phyloP scores from a whole-genome alignment of 2,113 vertebrate species.

The Prunella himalayana region DNA sequence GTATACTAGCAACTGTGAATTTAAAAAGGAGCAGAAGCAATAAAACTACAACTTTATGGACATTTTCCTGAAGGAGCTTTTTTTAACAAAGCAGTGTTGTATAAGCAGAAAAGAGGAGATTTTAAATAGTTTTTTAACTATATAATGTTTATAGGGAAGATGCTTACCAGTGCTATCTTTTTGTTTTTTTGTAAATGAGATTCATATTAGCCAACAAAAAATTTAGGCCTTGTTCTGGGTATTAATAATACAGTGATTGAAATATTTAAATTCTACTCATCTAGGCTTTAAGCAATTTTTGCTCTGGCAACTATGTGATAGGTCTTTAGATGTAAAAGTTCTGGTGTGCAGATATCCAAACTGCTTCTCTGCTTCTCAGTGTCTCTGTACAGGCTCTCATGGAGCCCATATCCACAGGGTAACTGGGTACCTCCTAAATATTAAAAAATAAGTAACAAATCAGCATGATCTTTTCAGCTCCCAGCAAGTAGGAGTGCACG shows the following conservation, averaged over 20 bases:
- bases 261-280: not conserved
- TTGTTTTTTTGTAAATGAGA: not conserved
- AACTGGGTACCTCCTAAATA: conserved; percentile 30
- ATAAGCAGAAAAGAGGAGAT: not conserved
- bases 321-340: not conserved
- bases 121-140: not conserved
- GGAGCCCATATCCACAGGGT: not conserved
- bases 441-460: conserved; percentile 54
- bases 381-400: not conserved
- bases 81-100: not conserved
- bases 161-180: not conserved
- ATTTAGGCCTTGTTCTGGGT: not conserved
- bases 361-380: not conserved
- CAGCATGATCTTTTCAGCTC: conserved; percentile 40
- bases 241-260: not conserved
- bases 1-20: not conserved
- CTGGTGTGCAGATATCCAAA: not conserved
- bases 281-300: not conserved
- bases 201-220: not conserved
- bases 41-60: not conserved
- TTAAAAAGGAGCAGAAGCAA: not conserved
- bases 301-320: not conserved
- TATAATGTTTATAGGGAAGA: not conserved
- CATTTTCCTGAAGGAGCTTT: not conserved
- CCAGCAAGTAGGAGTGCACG: conserved; percentile 28